Evolutionary conservation across 2,888 invertebrate species (phyloP), one percentile per base, ranked within the genome.

Genomic region (Hyposoter didymator): DNA sequence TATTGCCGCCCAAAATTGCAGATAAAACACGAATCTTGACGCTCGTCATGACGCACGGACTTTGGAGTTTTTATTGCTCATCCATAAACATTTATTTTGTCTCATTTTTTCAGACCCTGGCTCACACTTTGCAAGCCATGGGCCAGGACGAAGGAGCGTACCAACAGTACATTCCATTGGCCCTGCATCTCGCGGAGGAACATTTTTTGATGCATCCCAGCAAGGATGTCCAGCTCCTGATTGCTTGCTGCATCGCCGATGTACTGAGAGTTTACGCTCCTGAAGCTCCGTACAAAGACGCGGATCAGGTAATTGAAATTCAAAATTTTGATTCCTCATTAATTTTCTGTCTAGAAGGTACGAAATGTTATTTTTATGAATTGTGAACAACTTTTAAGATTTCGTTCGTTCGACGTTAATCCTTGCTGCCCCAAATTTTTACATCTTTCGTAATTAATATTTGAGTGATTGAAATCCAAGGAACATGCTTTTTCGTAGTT

Each of bases 221-320:
- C 84, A 96, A 97, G 89, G 99, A 99, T 94, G 99, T 99, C 0
- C 98, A 99, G 93, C 95, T 99, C 74, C 95, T 99, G 49, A 98
- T 99, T 84, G 99, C 99, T 0, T 99, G 99, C 94, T 99, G 99
- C 93, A 98, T 99, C 91, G 99, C 99, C 7, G 99, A 99, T 94
- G 98, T 99, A 47, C 96, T 99, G 88, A 95, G 99, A 84, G 98
- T 99, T 7, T 99, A 99, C 94, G 99, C 99, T 1, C 99, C 99
- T 0, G 99, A 99, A 93, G 99, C 99, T 52, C 99, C 99, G 0
- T 99, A 99, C 93, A 99, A 98, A 94, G 99, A 99, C 93, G 97
- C 98, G 86, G 98, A 98, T 86, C 98, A 99, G 95, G 97, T 99
- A 84, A 97, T 59, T 59, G 1, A 14, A 19, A 97, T 94, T 95